A percentile compares a stretch with the other conserved stretches of the same genome.
Conservation (phyloP, 2,113 vertebrate genomes). For the Cranoglanis bouderius region DNA sequence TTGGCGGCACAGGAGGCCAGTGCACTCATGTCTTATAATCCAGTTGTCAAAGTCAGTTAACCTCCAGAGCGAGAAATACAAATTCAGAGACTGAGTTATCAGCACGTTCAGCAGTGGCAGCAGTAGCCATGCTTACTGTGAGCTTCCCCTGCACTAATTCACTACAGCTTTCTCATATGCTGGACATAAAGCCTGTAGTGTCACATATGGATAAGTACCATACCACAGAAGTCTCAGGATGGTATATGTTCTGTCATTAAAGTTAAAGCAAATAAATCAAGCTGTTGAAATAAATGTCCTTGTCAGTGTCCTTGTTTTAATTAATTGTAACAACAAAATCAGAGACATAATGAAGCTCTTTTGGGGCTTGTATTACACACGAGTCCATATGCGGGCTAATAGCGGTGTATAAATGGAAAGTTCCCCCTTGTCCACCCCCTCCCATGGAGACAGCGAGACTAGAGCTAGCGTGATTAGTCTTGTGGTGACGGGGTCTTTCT, state of each 20-base stretch:
- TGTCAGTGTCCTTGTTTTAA: conserved; percentile 18
- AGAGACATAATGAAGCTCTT: conserved; percentile 28
- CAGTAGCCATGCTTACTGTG: not conserved
- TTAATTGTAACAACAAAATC: not conserved
- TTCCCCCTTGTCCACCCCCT: conserved; percentile 34
- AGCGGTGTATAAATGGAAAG: conserved; percentile 47
- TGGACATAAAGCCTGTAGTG: conserved; percentile 5
- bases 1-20: conserved; percentile 51
- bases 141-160: not conserved
- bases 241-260: not conserved
- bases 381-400: conserved; percentile 26
- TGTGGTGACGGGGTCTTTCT: conserved; percentile 42
- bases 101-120: conserved; percentile 27
- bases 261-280: conserved; percentile 1
- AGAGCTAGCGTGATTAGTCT: conserved; percentile 53
- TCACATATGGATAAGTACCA: not conserved
- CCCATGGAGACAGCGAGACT: conserved; percentile 54
- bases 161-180: not conserved
- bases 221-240: not conserved
- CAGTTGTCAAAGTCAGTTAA: conserved; percentile 64
- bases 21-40: conserved; percentile 61
- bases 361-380: conserved; percentile 45
- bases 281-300: conserved; percentile 12
- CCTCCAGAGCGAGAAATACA: conserved; percentile 34
- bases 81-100: conserved; percentile 50